Evolutionary conservation across 2,888 invertebrate genomes (phyloP), one percentile per base, ranked within the genome.

Genomic region (Volucella bombylans): DNA sequence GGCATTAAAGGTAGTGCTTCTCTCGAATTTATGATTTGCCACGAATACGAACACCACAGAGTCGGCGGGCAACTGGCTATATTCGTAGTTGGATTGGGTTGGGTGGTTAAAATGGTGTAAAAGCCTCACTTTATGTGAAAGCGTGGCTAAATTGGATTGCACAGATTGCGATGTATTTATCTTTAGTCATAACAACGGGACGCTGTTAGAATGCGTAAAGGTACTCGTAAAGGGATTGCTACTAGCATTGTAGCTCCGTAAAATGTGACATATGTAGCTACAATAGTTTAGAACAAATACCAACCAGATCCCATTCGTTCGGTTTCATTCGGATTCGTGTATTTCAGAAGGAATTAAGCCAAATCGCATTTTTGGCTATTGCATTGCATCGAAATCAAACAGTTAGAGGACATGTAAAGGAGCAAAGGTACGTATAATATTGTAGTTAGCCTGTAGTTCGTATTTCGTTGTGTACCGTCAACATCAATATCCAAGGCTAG

Each of bases 111-210:
- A 45, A 49, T 45, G 47, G 65, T 61, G 49, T 72, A 61, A 71
- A 69, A 57, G 67, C 71, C 64, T 64, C 71, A 76, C 39, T 65
- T 71, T 71, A 67, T 61, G 41, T 41, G 68, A 67, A 50, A 64
- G 79, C 49, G 59, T 61, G 67, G 74, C 74, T 65, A 83, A 83
- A 83, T 83, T 76, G 83, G 79, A 79, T 74, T 55, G 74, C 74
- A 83, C 83, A 83, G 80, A 83, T 83, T 83, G 83, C 83, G 55
- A 71, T 80, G 80, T 76, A 83, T 83, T 80, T 83, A 83, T 76
- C 80, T 79, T 54, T 69, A 76, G 74, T 83, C 83, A 83, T 71
- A 83, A 80, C 79, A 79, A 74, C 64, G 50, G 31, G 55, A 49
- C 69, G 64, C 41, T 69, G 50, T 64, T 62, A 65, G 74, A 80